A percentile compares a stretch with the other conserved stretches of the same genome.
phyloP scores from a whole-genome alignment of 2,113 vertebrate genomes.

The Osmerus eperlanus region DNA sequence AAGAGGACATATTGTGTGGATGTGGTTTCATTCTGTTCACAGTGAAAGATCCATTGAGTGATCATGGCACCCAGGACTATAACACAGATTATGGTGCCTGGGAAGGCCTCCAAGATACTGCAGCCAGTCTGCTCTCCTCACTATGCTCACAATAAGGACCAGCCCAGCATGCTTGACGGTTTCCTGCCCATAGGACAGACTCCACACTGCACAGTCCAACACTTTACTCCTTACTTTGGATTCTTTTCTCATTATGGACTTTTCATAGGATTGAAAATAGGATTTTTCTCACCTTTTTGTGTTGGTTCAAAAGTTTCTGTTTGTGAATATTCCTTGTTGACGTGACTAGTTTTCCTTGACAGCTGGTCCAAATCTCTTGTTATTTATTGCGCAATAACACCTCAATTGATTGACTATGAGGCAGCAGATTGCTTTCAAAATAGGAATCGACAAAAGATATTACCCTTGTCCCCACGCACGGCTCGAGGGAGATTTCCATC shows the following conservation, averaged over 20 bases:
- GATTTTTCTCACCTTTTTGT: no score
- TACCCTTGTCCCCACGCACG: background rate
- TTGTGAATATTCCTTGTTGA: background rate
- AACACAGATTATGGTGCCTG: constrained; percentile 34
- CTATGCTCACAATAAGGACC: constrained; percentile 28
- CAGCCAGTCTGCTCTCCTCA: constrained; percentile 13
- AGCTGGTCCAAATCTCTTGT: background rate
- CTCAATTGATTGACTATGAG: constrained; percentile 11
- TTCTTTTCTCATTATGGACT: no score
- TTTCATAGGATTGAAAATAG: no score
- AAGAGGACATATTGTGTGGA: constrained; percentile 22
- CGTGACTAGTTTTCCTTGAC: background rate
- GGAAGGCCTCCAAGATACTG: constrained; percentile 34
- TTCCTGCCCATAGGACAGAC: no score
- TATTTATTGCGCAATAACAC: constrained; percentile 5
- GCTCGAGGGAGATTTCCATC: background rate
- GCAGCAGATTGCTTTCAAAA: constrained; percentile 12
- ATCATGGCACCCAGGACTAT: background rate
- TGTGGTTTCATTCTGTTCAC: constrained; percentile 14
- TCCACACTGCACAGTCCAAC: no score
- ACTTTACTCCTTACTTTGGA: no score
- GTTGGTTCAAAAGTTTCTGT: background rate
- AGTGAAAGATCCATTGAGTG: constrained; percentile 19
- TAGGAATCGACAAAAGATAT: background rate
- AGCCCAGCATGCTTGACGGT: background rate